phyloP scores from a whole-genome alignment of 2,888 invertebrate species.

The Copidosoma aretas region DNA sequence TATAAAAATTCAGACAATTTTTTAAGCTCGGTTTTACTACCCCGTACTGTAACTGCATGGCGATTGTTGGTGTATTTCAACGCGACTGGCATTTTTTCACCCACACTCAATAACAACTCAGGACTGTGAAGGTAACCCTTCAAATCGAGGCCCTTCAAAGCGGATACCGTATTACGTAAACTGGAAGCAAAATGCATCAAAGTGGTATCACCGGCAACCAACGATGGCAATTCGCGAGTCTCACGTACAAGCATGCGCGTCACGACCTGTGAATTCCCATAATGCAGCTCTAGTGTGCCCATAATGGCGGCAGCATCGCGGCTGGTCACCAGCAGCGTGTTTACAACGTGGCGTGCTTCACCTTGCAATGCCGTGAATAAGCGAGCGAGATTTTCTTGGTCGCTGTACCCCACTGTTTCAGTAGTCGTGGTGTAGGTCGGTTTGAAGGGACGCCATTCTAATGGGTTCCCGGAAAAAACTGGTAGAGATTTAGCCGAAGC shows the following conservation, averaged over 20 bases:
- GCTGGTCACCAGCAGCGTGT: too few relatives aligned
- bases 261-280: conserved; percentile 14
- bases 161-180: conserved; percentile 12
- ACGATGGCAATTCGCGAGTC: background rate
- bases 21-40: conserved; percentile 10
- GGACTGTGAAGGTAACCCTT: conserved; percentile 17
- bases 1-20: conserved; percentile 17
- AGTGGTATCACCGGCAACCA: conserved; percentile 1
- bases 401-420: too few relatives aligned
- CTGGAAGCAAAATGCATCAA: conserved; percentile 6
- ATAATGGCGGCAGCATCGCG: too few relatives aligned
- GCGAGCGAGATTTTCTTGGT: too few relatives aligned
- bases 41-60: background rate
- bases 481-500: too few relatives aligned
- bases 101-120: conserved; percentile 10
- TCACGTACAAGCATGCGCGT: conserved; percentile 9
- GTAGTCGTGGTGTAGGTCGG: too few relatives aligned
- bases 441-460: too few relatives aligned
- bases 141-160: conserved; percentile 1
- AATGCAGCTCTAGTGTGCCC: conserved; percentile 21
- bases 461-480: too few relatives aligned
- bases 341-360: too few relatives aligned
- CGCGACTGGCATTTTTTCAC: conserved; percentile 17
- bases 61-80: conserved; percentile 22
- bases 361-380: too few relatives aligned